Evolutionary conservation across 2,797 vertebrate species (phyloP).

Genomic region (Myotis pilosus): DNA sequence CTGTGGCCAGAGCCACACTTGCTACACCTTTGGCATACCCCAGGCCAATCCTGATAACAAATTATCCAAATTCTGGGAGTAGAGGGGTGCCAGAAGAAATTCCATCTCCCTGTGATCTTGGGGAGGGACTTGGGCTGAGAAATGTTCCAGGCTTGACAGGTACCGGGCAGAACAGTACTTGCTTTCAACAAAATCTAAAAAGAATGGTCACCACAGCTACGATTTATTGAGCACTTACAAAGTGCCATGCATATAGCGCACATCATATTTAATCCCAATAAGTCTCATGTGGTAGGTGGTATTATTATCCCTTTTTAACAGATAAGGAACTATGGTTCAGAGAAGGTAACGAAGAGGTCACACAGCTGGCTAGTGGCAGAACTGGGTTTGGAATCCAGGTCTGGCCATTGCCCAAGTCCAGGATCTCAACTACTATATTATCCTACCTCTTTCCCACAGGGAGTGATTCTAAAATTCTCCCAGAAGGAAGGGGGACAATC

Average conservation of each 20-base stretch:
- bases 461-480: slow-evolving; percentile 47
- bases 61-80: slow-evolving; percentile 21
- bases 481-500: not conserved
- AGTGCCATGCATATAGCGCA: not conserved
- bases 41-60: slow-evolving; percentile 2
- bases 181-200: slow-evolving; percentile 23
- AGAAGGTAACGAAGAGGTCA: slow-evolving; percentile 49
- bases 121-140: slow-evolving; percentile 30
- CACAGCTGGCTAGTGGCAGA: slow-evolving; percentile 36
- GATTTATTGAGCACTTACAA: slow-evolving; percentile 12
- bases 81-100: slow-evolving; percentile 22
- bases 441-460: slow-evolving; percentile 9
- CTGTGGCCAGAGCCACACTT: slow-evolving; percentile 18
- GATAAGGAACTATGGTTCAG: slow-evolving; percentile 27
- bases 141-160: not conserved
- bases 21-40: not conserved
- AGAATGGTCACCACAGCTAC: slow-evolving; percentile 24
- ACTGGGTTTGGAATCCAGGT: slow-evolving; percentile 52
- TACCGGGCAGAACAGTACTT: slow-evolving; percentile 27
- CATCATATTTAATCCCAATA: slow-evolving; percentile 44
- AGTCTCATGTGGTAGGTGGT: slow-evolving; percentile 23
- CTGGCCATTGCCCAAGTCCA: not conserved
- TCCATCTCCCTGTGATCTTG: slow-evolving; percentile 41
- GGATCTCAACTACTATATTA: not conserved
- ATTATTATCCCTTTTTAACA: slow-evolving; percentile 28